Base-by-base conservation (phyloP, 2,797 vertebrate genomes). In the Tympanoctomys barrerae region DNA sequence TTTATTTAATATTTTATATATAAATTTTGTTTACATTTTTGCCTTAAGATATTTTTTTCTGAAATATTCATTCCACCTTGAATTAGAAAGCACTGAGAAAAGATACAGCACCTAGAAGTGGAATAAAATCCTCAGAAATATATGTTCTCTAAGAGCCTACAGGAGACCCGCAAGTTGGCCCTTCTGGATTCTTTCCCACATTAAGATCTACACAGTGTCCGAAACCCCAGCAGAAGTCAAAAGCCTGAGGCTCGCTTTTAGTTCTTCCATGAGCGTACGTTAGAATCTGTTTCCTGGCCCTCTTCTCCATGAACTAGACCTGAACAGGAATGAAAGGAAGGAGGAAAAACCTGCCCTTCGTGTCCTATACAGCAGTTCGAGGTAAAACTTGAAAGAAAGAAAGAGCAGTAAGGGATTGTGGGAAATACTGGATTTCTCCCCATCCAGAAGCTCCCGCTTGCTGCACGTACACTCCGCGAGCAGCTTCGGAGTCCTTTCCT, bases 41-140 rank as follows among this genome's bases (percentile, higher is more conserved):
- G 2, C 46, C 36, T 84, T 39, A 89, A 95, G 42, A 62, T 90
- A 61, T 57, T 79, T 96, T 79, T 96, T 91, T 85, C 70, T 84
- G 39, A 85, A 92, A 70, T 81, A 84, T 73, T 81, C 13, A 39
- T 66, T 83, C 57, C 31, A 70, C 70, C 68, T 18, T 81, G 42
- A 85, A 75, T 84, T 80, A 78, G 62, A 68, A 91, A 86, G 10
- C 57, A 62, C 8, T 64, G 62, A 80, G 7, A 77, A 91, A 87
- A 78, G 33, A 31, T 54, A 28, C 71, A 86, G n/a, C 36, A 66
- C 71, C 2, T n/a, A 39, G 24, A 78, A 81, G 54, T 71, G 18
- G 33, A 42, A 71, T n/a, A 1, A 49, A 78, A 83, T 2, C 16
- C 66, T 82, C 26, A 52, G 80, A 85, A 62, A 68, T 68, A 19